Conservation (phyloP, 2,113 vertebrate species). For the Peromyscus californicus region DNA sequence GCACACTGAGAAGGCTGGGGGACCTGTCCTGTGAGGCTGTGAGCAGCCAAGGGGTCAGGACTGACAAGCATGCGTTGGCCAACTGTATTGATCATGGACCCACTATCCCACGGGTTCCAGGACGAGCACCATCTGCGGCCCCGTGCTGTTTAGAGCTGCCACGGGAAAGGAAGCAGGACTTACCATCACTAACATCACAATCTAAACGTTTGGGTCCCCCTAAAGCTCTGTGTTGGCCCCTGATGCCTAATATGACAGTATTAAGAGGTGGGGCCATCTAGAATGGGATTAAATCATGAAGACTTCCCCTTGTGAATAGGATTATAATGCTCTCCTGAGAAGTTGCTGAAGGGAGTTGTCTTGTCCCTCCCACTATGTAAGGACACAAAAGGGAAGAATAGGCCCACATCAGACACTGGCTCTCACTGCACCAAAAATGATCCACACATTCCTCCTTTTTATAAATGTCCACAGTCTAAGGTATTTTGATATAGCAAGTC, state of each 20-base stretch:
- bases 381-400: neutral
- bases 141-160: accelerated
- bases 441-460: neutral
- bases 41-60: neutral
- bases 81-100: neutral
- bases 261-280: neutral
- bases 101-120: neutral
- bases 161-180: accelerated
- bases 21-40: too few relatives aligned
- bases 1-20: accelerated
- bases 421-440: neutral
- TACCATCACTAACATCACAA: too few relatives aligned
- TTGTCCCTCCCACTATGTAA: neutral
- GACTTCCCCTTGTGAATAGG: too few relatives aligned
- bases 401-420: neutral
- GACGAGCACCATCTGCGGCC: too few relatives aligned
- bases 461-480: neutral
- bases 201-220: neutral
- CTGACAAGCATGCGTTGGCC: neutral
- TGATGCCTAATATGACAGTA: neutral
- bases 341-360: neutral
- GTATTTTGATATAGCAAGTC: neutral
- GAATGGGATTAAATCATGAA: neutral
- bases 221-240: neutral
- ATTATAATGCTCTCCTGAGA: neutral